Evolutionary conservation across 2,113 vertebrate genomes (phyloP).

Genomic region (Physeter macrocephalus): DNA sequence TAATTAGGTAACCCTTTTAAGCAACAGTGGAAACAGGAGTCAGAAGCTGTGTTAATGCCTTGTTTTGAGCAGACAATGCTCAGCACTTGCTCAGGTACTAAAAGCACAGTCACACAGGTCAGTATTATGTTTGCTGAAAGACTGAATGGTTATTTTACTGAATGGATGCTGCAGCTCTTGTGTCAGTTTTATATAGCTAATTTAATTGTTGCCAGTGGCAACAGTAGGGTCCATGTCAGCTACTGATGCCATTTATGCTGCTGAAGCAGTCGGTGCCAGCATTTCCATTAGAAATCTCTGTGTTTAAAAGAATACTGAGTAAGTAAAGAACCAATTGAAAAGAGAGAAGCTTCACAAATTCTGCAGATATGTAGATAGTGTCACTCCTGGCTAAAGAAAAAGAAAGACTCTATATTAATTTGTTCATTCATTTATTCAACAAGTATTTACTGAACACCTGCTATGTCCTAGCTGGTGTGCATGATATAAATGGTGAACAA

Average conservation of each 20-base stretch:
- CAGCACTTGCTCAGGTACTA: conserved; percentile 19
- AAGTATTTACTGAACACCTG: neutral
- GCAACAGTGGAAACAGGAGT: conserved; percentile 27
- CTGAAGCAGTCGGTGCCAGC: conserved; percentile 58
- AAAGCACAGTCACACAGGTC: conserved; percentile 50
- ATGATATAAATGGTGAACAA: neutral
- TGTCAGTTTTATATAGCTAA: conserved; percentile 55
- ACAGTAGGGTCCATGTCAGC: conserved; percentile 61
- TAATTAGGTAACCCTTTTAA: conserved; percentile 74
- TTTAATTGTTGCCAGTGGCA: conserved; percentile 55
- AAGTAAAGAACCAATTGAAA: conserved; percentile 4
- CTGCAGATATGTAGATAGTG: neutral
- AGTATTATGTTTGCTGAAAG: conserved; percentile 52
- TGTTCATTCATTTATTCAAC: neutral
- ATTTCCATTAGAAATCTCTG: conserved; percentile 70
- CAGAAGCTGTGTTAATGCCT: conserved; percentile 39
- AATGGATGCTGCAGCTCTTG: conserved; percentile 45
- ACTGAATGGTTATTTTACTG: conserved; percentile 56
- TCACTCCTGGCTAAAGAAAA: neutral
- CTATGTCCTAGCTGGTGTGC: neutral
- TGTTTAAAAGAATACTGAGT: conserved; percentile 42
- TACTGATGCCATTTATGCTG: conserved; percentile 70
- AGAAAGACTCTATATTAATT: neutral
- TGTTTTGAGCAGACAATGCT: neutral
- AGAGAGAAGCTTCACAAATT: neutral